Evolutionary conservation across 92 coral and sea anemone species (phyloP), one percentile per base, ranked within the genome.

Genomic region (Montipora capitata): DNA sequence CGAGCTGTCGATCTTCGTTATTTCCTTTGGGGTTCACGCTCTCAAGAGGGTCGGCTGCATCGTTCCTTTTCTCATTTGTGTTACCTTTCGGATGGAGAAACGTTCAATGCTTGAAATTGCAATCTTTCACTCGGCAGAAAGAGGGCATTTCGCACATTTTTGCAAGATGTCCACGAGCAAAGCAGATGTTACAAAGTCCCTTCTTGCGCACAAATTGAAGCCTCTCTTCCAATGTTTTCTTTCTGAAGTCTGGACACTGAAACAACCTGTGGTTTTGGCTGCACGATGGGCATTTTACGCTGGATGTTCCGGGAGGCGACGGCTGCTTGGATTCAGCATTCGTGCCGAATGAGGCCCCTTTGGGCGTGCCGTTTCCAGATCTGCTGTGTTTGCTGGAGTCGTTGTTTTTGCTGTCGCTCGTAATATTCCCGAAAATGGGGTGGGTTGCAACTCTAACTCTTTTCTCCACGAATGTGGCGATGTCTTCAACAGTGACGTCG

Each of bases 21-120:
- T 59, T 59, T 14, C 65, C 16, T 59, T 59, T 0, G 18, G 65
- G 65, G 65, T 59, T 59, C 16, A 14, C 14, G 16, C 65, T 59
- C 0, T 59, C 16, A 17, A 17, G 65, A 59, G 65, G 65, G 12
- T 59, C 15, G 65, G n/a, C 65, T 2, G 14, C 16, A 0, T 59
- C 65, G n/a, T 59, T 17, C 65, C 65, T 59, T 59, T 59, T 59
- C 65, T 59, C 65, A 59, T 59, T 59, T 12, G n/a, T 4, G 65
- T 59, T 59, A 59, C 65, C 15, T 59, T 59, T 10, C 14, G 65
- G 65, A 15, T 59, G 65, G 15, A 59, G 65, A 12, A 59, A 59
- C 64, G 65, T 59, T 59, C 18, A 59, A 4, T 59, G 65, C 16
- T 59, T 59, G 16, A 59, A 59, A 10, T 59, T 10, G 65, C 56